A percentile compares a stretch with the other conserved stretches of the same genome.
These are phyloP conservation scores for Chaetops frenatus DNA, from an alignment of 2,113 vertebrate species.

Conservation along the genomic window DNA sequence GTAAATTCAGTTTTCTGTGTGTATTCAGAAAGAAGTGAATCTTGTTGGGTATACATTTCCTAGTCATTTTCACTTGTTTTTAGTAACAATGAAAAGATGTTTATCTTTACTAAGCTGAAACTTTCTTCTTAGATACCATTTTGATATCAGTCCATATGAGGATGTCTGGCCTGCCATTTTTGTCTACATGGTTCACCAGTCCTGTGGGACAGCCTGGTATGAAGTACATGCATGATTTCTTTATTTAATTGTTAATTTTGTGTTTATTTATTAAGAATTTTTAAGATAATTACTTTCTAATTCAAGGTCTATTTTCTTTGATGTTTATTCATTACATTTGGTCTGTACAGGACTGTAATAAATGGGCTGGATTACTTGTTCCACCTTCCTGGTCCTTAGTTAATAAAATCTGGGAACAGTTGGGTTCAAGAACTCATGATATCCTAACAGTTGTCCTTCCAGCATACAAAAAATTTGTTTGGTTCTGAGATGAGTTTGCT, in stretches of 20 bases:
- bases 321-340: neutral
- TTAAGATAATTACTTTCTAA: neutral
- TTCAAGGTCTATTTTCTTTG: neutral
- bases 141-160: slow-evolving; percentile 93
- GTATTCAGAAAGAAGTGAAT: neutral
- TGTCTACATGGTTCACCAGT: slow-evolving; percentile 93
- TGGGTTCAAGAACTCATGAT: neutral
- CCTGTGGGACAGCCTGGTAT: slow-evolving; percentile 92
- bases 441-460: neutral
- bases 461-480: neutral
- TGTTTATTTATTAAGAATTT: neutral
- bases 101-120: neutral
- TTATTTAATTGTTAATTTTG: neutral
- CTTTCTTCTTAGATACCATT: slow-evolving; percentile 84
- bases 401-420: neutral
- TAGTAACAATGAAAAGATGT: neutral
- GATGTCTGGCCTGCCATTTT: slow-evolving; percentile 97
- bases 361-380: neutral
- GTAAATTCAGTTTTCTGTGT: neutral
- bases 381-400: neutral
- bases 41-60: neutral
- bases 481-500: neutral
- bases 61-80: neutral
- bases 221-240: neutral
- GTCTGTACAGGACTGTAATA: neutral